Evolutionary conservation across 2,113 vertebrate genomes (phyloP).

Genomic region (Otus sunia): DNA sequence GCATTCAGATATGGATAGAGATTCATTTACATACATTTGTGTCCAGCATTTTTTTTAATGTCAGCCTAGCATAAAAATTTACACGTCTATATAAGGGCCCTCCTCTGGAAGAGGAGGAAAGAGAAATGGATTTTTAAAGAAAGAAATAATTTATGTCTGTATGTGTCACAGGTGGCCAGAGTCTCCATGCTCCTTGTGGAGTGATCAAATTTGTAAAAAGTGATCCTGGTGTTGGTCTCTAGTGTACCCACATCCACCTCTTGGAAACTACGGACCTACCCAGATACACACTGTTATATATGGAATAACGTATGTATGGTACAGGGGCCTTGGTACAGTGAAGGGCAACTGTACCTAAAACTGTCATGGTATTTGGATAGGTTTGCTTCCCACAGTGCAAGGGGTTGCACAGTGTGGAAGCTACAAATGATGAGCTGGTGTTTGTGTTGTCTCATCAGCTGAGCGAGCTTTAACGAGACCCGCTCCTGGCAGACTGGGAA

Average conservation of each 20-base stretch:
- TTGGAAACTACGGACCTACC: neutral
- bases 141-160: neutral
- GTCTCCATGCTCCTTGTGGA: neutral
- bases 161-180: neutral
- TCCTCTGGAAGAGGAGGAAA: neutral
- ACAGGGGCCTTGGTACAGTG: neutral
- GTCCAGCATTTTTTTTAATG: neutral
- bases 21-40: neutral
- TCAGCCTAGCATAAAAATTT: neutral
- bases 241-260: neutral
- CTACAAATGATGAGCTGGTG: neutral
- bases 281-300: neutral
- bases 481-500: neutral
- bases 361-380: neutral
- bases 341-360: neutral
- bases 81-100: neutral
- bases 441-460: neutral
- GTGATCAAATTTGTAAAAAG: neutral
- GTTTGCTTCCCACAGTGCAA: neutral
- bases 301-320: neutral
- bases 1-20: neutral
- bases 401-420: neutral
- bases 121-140: neutral
- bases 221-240: neutral
- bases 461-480: neutral